These are phyloP conservation scores for Brassicogethes aeneus DNA, from an alignment of 2,888 invertebrate species.

Conservation along the genomic window DNA sequence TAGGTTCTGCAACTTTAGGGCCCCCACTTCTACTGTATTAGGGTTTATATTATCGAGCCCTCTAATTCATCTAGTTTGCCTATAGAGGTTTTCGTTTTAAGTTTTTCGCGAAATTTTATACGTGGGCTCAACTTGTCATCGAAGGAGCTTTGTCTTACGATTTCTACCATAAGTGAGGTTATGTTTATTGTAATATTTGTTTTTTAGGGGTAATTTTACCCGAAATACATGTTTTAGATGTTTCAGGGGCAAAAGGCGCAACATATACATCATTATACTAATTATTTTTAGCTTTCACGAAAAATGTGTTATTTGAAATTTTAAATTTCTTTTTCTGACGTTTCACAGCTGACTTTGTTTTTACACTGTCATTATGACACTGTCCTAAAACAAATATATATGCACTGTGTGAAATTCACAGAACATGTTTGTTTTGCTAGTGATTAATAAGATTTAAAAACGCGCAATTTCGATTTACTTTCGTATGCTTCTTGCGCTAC, in stretches of 20 bases:
- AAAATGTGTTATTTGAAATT: no score
- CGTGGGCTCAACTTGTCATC: constrained; percentile 42
- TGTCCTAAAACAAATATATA: constrained; percentile 25
- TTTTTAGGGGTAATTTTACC: constrained; percentile 16
- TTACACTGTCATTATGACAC: no score
- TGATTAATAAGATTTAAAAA: no score
- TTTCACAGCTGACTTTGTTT: no score
- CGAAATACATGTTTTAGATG: constrained; percentile 20
- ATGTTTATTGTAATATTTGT: not conserved
- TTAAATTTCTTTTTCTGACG: no score
- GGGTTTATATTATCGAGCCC: constrained; percentile 85
- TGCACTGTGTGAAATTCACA: no score
- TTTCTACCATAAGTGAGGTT: constrained; percentile 11
- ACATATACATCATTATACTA: constrained; percentile 36
- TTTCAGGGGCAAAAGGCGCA: constrained; percentile 29
- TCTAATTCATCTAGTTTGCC: constrained; percentile 70
- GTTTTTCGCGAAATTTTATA: constrained; percentile 62
- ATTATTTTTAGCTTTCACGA: no score
- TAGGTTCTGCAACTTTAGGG: constrained; percentile 95
- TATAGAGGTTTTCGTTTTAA: constrained; percentile 55
- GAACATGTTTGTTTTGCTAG: no score
- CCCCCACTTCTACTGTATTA: constrained; percentile 92
- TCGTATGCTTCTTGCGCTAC: constrained; percentile 25
- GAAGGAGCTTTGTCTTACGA: constrained; percentile 15
- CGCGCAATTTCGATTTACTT: no score